Percentiles rank a stretch among this genome's conserved stretches.
Conservation (phyloP, 2,888 invertebrate genomes). For the Argyra leucocephala region DNA sequence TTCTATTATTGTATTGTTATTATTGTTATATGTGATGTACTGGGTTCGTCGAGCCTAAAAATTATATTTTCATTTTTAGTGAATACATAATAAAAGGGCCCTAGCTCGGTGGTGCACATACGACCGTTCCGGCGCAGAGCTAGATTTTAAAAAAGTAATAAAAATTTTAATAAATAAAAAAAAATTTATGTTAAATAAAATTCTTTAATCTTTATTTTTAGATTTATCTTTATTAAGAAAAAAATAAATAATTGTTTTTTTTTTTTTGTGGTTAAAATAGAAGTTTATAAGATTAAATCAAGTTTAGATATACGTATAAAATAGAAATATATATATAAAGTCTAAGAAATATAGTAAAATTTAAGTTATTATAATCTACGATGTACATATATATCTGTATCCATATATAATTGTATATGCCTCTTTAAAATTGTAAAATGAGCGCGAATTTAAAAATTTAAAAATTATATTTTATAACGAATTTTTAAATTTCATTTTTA, state of each 20-base stretch:
- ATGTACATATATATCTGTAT: no score
- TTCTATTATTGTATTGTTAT: no score
- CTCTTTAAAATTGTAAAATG: no score
- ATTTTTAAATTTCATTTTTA: no score
- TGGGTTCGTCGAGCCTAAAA: neutral
- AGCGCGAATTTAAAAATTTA: no score
- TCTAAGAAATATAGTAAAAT: no score
- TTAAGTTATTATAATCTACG: no score
- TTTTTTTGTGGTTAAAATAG: neutral
- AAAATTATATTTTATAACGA: no score
- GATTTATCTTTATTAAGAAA: neutral
- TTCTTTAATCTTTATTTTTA: neutral
- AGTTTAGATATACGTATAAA: no score
- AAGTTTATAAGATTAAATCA: no score
- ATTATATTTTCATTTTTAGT: neutral
- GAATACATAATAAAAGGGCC: conserved; percentile 7
- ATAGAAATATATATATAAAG: neutral
- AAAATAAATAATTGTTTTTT: neutral
- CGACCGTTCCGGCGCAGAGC: conserved; percentile 9
- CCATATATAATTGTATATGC: no score
- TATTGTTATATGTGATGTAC: no score
- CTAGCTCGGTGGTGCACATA: conserved; percentile 10
- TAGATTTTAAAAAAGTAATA: neutral
- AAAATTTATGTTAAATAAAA: neutral
- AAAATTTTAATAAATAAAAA: neutral